Base-by-base conservation (phyloP, 2,113 vertebrate genomes). In the Todiramphus saurophagus region DNA sequence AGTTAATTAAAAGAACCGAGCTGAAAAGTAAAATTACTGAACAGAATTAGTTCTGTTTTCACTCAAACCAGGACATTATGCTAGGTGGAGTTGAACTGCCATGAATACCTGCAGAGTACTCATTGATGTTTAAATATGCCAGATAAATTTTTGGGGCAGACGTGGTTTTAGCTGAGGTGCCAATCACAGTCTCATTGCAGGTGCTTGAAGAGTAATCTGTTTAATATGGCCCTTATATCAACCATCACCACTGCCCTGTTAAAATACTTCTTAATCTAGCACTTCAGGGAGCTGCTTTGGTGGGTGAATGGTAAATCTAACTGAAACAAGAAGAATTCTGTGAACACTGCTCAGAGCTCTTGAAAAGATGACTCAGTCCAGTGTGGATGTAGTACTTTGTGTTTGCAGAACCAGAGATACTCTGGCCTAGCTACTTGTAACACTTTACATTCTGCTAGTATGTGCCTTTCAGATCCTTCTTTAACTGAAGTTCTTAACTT, bases 381-480 rank as follows among this genome's bases (percentile, higher is more conserved):
- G 14, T 18, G 10, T 0, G 3, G 43, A 28, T 72, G 58, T 56
- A 80, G 62, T 30, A 60, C 44, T 64, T 44, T 48, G 27, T 73
- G 31, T 80, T 83, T 78, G 39, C 46, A 51, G 20, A 69, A 74
- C 27, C 33, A 43, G 28, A 83, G 39, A 15, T 66, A 16, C n/a
- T 43, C 37, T 56, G 50, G 12, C 7, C 70, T 73, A 44, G 8
- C 44, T 69, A 0, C 37, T 75, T 74, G 30, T 53, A 39, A 58
- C 27, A 5, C 23, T 60, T 1, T 16, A 5, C 1, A 1, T 24
- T 88, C 43, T 60, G 44, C 11, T 23, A n/a, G 39, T 16, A 4
- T 60, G 10, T 81, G 70, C 39, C 20, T 77, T 87, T 83, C 39
- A 43, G 33, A 51, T 64, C 39, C 35, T 79, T 66, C 35, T 46